A percentile compares a stretch with the other conserved stretches of the same genome.
These are phyloP conservation scores for Alsophila aescularia DNA, from an alignment of 2,888 invertebrate genomes.

Conservation along the genomic window DNA sequence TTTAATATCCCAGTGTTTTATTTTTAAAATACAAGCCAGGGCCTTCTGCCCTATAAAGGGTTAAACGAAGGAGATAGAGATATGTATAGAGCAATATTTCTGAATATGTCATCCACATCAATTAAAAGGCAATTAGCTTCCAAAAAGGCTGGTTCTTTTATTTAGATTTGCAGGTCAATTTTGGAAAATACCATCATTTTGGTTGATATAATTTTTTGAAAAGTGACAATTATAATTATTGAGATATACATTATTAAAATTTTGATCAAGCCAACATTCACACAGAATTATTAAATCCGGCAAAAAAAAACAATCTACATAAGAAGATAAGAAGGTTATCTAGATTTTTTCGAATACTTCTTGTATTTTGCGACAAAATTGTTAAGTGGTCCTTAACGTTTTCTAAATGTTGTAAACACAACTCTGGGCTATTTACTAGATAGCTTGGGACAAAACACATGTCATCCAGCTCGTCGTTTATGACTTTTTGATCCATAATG, in stretches of 20 bases:
- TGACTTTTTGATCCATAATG: not conserved
- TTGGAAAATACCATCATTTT: not conserved
- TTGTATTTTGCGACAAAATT: not conserved
- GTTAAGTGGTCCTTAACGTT: not conserved
- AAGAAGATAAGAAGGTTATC: not conserved
- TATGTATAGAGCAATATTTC: not conserved
- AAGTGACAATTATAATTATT: not conserved
- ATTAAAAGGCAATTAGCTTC: not conserved
- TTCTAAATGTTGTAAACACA: too few relatives aligned
- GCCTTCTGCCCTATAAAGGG: too few relatives aligned
- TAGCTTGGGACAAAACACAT: not conserved
- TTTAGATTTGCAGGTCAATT: not conserved
- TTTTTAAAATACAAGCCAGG: too few relatives aligned
- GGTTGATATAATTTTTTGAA: not conserved
- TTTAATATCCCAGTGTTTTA: too few relatives aligned
- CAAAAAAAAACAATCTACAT: not conserved
- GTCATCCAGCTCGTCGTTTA: not conserved
- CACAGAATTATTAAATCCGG: not conserved
- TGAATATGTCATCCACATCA: not conserved
- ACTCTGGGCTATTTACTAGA: not conserved
- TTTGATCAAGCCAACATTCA: not conserved
- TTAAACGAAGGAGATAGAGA: too few relatives aligned
- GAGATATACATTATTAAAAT: not conserved
- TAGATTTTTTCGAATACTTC: not conserved
- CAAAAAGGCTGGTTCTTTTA: not conserved